Percentiles rank a stretch among this genome's conserved stretches.
Evolutionary conservation across 2,113 vertebrate species (phyloP).

Genomic region (Progne subis): DNA sequence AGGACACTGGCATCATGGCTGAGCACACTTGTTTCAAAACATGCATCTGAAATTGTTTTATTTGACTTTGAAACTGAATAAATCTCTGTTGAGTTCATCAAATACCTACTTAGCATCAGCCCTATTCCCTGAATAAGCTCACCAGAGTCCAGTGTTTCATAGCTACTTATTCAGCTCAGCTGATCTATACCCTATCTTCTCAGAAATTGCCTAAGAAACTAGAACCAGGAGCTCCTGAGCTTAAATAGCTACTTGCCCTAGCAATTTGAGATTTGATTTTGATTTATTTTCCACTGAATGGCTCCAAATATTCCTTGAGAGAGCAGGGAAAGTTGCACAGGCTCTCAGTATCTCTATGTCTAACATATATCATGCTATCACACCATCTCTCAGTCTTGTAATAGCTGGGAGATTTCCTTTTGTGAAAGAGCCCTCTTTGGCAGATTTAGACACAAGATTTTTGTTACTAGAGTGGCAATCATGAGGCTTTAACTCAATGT

Average conservation of each 20-base stretch:
- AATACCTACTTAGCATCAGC: not conserved
- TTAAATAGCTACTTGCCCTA: not conserved
- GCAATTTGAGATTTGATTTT: not conserved
- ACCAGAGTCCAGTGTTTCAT: not conserved
- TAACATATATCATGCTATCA: not conserved
- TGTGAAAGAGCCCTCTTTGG: not conserved
- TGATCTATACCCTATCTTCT: not conserved
- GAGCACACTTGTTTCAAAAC: not conserved
- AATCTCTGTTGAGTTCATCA: not conserved
- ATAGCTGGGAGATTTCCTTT: not conserved
- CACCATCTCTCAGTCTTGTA: not conserved
- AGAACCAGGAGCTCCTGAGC: not conserved
- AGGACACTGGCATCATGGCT: not conserved
- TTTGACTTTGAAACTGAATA: not conserved
- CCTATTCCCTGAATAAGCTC: not conserved
- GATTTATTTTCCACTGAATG: not conserved
- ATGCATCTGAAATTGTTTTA: not conserved
- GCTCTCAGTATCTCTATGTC: not conserved
- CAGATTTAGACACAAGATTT: not conserved
- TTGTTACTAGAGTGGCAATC: not conserved
- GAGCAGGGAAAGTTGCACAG: not conserved
- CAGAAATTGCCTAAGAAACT: not conserved
- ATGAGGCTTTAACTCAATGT: not conserved
- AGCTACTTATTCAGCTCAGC: not conserved
- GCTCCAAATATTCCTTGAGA: not conserved